Conservation (phyloP, 2,888 invertebrate genomes). For the Ennomos erosarius region DNA sequence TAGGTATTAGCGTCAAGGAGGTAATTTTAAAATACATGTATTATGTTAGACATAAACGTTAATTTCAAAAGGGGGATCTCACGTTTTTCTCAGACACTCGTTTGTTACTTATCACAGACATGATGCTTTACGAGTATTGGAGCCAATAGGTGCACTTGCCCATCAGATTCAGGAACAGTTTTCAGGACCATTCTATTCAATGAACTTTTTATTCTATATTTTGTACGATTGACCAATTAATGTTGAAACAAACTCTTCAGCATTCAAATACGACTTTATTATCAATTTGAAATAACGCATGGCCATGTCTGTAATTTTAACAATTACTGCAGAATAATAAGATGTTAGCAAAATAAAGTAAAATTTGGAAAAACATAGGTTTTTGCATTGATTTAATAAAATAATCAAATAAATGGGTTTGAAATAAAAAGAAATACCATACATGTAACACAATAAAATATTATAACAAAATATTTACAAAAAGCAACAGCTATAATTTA, state of each 20-base stretch:
- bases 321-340: constrained; percentile 32
- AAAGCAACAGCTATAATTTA: constrained; percentile 82
- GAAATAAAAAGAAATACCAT: constrained; percentile 60
- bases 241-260: background rate
- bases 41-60: constrained; percentile 36
- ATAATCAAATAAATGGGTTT: constrained; percentile 61
- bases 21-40: constrained; percentile 38
- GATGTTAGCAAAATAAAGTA: constrained; percentile 46
- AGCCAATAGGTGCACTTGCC: background rate
- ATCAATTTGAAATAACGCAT: constrained; percentile 11
- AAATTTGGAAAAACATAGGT: constrained; percentile 55
- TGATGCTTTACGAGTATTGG: constrained; percentile 20
- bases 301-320: constrained; percentile 50
- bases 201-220: background rate
- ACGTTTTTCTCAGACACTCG: constrained; percentile 32
- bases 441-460: constrained; percentile 72
- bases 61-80: constrained; percentile 42
- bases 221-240: no score
- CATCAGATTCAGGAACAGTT: background rate
- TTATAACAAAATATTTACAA: constrained; percentile 81
- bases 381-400: constrained; percentile 61
- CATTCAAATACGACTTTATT: background rate
- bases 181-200: background rate
- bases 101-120: constrained; percentile 33
- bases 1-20: constrained; percentile 38